A percentile compares a stretch with the other conserved stretches of the same genome.
phyloP scores from a whole-genome alignment of 2,797 vertebrate genomes.

The Catharus ustulatus region DNA sequence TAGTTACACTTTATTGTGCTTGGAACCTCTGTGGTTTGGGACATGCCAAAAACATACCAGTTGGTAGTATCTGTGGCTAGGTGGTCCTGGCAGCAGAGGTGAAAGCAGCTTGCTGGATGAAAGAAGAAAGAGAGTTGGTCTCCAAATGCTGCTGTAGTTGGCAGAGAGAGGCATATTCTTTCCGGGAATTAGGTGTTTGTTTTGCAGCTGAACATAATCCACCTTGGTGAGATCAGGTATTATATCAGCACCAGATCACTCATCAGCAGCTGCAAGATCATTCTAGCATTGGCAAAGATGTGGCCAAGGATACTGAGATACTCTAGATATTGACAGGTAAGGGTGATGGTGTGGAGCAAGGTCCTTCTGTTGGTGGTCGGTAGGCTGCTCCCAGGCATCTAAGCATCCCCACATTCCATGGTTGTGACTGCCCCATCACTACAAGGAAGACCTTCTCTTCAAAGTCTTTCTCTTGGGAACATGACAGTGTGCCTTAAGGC shows the following conservation, averaged over 20 bases:
- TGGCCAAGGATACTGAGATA: background rate
- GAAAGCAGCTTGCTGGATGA: background rate
- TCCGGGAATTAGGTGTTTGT: background rate
- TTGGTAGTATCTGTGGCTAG: background rate
- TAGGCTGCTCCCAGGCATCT: background rate
- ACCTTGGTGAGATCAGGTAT: background rate
- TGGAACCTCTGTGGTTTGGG: background rate
- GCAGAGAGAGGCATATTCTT: background rate
- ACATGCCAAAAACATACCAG: background rate
- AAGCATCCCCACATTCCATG: background rate
- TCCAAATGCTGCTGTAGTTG: slow-evolving; percentile 4
- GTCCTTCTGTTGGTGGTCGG: background rate
- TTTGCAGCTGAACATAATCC: background rate
- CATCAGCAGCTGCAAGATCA: background rate
- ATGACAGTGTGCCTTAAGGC: accelerated
- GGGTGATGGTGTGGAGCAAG: background rate
- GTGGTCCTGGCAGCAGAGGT: slow-evolving; percentile 35
- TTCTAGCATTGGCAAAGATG: background rate
- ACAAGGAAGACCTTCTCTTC: background rate
- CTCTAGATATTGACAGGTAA: background rate
- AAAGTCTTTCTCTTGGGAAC: background rate
- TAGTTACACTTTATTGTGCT: slow-evolving; percentile 6
- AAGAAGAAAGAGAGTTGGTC: background rate
- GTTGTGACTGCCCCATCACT: background rate
- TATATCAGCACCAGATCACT: background rate